Evolutionary conservation across 2,888 invertebrate species (phyloP).

Genomic region (Bursaphelenchus okinawaensis): DNA sequence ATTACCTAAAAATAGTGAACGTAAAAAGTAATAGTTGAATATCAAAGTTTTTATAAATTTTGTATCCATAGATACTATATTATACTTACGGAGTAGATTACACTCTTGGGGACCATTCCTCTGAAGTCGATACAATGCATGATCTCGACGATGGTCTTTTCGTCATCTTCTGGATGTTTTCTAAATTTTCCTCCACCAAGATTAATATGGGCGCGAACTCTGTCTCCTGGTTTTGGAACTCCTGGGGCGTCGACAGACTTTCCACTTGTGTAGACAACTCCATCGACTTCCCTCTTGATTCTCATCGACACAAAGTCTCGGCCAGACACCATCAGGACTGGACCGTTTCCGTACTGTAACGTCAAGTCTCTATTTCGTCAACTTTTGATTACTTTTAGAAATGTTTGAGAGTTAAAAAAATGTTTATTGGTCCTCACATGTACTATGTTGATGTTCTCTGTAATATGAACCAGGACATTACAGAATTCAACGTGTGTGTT

Average conservation of each 20-base stretch:
- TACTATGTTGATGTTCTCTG: constrained; percentile 41
- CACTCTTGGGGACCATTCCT: constrained; percentile 19
- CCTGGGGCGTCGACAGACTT: constrained; percentile 35
- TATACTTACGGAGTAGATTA: constrained; percentile 18
- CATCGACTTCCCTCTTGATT: constrained; percentile 24
- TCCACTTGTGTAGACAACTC: constrained; percentile 18
- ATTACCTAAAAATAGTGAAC: constrained; percentile 9
- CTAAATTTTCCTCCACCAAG: constrained; percentile 18
- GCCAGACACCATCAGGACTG: constrained; percentile 40
- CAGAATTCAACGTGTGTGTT: constrained; percentile 49
- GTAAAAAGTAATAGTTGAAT: no score
- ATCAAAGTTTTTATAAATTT: no score
- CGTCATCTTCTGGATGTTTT: constrained; percentile 8
- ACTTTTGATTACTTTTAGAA: constrained; percentile 1
- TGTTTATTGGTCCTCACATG: constrained; percentile 28
- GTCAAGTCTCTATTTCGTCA: neutral
- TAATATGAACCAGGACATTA: constrained; percentile 33
- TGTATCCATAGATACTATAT: no score
- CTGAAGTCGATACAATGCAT: constrained; percentile 20
- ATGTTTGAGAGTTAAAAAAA: neutral
- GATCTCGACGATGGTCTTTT: constrained; percentile 15
- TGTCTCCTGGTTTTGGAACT: constrained; percentile 27
- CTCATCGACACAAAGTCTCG: constrained; percentile 43
- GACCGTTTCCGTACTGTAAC: constrained; percentile 47
- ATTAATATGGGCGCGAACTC: constrained; percentile 28